Base-by-base conservation (phyloP, 2,888 invertebrate species). In the Leptinotarsa juncta region DNA sequence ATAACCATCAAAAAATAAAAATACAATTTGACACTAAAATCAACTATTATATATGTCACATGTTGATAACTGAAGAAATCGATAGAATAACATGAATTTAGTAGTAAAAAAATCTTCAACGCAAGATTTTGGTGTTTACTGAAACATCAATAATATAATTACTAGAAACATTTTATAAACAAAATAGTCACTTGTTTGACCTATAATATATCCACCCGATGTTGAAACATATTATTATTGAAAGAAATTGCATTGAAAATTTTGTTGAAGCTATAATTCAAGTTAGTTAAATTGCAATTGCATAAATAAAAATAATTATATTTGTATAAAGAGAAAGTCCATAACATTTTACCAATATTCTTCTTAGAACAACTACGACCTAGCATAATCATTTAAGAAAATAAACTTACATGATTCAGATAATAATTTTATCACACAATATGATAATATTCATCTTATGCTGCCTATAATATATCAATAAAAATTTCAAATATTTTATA, bases 371-470 rank as follows among this genome's bases (percentile, higher is more conserved):
- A 71, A 75, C 67, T 79, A 77, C 77, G 79, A 72, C 70, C 76
- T 77, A 75, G 79, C 79, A 73, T 79, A 77, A 77, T 75, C 62
- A 70, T 57, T 75, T 67, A 78, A 78, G 78, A 77, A 78, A 77
- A 74, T 74, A 72, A 57, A 72, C 60, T 49, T n/a, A 55, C 32
- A 51, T 51, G 15, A 53, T 53, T 53, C 12, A 20, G 42, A 51
- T 20, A 51, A 26, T 53, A 23, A 49, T 26, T 67, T 18, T 50
- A 51, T 67, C 67, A 53, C 23, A 26, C 15, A 23, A 67, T 42
- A 16, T 62, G 62, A 62, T 62, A n/a, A 62, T 23, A 23, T 57
- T 15, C 18, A 53, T 18, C 18, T 53, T 53, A 18, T 53, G 53
- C 18, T 53, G 53, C 53, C 18, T 53, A 53, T 10, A 20, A 7